phyloP scores from a whole-genome alignment of 2,888 invertebrate species.

The Diplazon laetatorius region DNA sequence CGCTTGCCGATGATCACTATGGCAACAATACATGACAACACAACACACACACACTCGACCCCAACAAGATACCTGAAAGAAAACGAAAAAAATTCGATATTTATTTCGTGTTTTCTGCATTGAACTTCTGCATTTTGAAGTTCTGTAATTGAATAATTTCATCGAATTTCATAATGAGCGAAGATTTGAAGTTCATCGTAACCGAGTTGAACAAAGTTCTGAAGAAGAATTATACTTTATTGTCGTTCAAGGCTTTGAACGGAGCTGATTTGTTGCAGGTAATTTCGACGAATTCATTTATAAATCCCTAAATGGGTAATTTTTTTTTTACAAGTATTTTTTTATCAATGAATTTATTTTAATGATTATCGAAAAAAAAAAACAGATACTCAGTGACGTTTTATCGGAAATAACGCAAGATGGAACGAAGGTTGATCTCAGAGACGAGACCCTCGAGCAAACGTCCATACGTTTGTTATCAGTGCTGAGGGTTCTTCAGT shows the following conservation, averaged over 20 bases:
- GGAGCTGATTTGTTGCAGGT: constrained; percentile 90
- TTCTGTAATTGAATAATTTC: not conserved
- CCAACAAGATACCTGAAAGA: no score
- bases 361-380: no score
- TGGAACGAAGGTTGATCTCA: constrained; percentile 88
- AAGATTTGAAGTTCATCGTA: constrained; percentile 88
- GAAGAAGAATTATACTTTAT: constrained; percentile 90
- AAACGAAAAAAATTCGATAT: no score
- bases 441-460: constrained; percentile 90
- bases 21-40: constrained; percentile 17
- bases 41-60: no score
- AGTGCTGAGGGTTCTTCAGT: constrained; percentile 90
- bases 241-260: constrained; percentile 92
- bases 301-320: not conserved
- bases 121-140: no score
- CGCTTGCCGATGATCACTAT: not conserved
- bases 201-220: constrained; percentile 89
- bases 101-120: not conserved
- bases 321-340: constrained; percentile 13
- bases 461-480: constrained; percentile 89
- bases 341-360: no score
- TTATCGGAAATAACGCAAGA: constrained; percentile 85
- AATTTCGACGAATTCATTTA: no score
- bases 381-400: constrained; percentile 85
- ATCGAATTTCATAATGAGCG: constrained; percentile 84